Base-by-base conservation (phyloP, 2,888 invertebrate species). In the Synanthedon vespiformis region DNA sequence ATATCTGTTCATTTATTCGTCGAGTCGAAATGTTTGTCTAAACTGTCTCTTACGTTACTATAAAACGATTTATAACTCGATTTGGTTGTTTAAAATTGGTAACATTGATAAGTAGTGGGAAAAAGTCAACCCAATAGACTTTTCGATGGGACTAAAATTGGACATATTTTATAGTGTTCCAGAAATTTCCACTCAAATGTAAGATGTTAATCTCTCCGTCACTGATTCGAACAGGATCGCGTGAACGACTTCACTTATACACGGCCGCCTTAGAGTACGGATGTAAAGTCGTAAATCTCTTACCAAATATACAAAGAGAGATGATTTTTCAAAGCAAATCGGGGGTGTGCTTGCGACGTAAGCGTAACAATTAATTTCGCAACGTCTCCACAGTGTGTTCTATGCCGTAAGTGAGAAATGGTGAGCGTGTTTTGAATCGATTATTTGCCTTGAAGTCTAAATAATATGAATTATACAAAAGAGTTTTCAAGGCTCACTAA, bases 251-350 rank as follows among this genome's bases (percentile, higher is more conserved):
- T 50, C 51, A 48, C 51, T 54, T 48, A 49, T 51, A 47, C 53
- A 48, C 40, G 51, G 51, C 53, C 56, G 57, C 56, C 53, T 34
- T 34, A 34, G 34, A 34, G 34, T 34, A 10, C 34, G 34, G 34
- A 34, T 34, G 53, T 50, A 55, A 57, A 52, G 54, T 55, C 53
- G 61, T 74, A 76, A 77, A 77, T 75, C 74, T 69, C 59, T 56
- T 55, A 61, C 66, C 61, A 65, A 68, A 61, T 64, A 65, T 51
- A 72, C 74, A 76, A 71, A 70, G 69, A 71, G 71, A 67, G 78
- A 80, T 82, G 79, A 83, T 83, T 83, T 82, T 85, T 84, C 82
- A 80, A 77, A 68, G 77, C 73, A 68, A 71, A 68, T 73, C 76
- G 63, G 67, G 70, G 72, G 78, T 70, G 79, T 77, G 75, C 68